phyloP scores from a whole-genome alignment of 2,888 invertebrate species.

The Nephrotoma appendiculata region DNA sequence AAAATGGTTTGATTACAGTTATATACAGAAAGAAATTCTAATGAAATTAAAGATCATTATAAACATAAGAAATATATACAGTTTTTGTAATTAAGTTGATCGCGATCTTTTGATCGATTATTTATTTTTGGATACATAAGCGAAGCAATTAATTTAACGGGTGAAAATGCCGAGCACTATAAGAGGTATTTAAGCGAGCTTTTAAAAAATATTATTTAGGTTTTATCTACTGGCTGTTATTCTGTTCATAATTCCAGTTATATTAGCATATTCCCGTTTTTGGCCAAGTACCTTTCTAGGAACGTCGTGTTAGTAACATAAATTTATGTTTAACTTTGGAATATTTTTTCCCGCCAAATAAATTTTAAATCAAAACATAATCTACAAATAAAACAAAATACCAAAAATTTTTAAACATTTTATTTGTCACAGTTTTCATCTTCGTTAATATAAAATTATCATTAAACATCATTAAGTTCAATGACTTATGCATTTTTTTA shows the following conservation, averaged over 20 bases:
- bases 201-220: no score
- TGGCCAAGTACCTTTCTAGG: no score
- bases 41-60: neutral
- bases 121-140: neutral
- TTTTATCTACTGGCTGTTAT: no score
- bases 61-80: neutral
- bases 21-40: neutral
- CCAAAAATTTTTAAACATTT: neutral
- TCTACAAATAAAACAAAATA: neutral
- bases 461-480: neutral
- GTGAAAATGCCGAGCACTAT: slow-evolving; percentile 18
- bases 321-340: neutral
- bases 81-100: neutral
- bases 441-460: neutral
- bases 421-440: neutral
- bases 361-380: neutral
- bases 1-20: neutral
- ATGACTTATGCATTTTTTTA: neutral
- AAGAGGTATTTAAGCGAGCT: slow-evolving; percentile 14
- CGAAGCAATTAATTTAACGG: neutral
- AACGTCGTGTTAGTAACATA: no score
- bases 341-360: neutral
- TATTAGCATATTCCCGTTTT: no score
- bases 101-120: neutral
- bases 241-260: no score